Evolutionary conservation across 2,888 invertebrate species (phyloP).

Genomic region (Tryphoninae sp.): DNA sequence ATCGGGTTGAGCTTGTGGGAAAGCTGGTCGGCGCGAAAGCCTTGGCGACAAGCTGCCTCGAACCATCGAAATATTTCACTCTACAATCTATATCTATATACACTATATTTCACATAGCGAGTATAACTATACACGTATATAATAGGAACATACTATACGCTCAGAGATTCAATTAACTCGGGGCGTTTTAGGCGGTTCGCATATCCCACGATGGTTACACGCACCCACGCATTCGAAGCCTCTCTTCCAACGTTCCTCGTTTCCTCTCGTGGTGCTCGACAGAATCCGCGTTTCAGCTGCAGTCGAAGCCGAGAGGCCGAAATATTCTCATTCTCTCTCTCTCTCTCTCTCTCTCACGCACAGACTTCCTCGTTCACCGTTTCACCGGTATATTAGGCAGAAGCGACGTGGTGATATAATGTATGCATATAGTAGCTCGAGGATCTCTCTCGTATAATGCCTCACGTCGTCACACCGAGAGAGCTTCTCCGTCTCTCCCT

Average conservation of each 20-base stretch:
- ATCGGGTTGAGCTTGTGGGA: conserved; percentile 17
- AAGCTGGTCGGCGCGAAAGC: conserved; percentile 26
- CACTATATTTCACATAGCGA: too few relatives aligned
- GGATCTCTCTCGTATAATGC: conserved; percentile 35
- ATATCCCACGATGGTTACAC: conserved; percentile 47
- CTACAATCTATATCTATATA: neutral
- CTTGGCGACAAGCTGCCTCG: conserved; percentile 7
- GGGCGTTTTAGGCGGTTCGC: conserved; percentile 51
- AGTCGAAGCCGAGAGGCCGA: conserved; percentile 7
- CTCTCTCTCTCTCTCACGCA: conserved; percentile 8
- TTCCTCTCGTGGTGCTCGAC: neutral
- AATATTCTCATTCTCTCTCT: conserved; percentile 1
- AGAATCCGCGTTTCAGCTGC: conserved; percentile 3
- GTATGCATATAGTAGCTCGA: conserved; percentile 18
- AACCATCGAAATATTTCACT: conserved; percentile 7
- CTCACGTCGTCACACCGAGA: conserved; percentile 35
- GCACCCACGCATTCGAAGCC: conserved; percentile 40
- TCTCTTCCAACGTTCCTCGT: conserved; percentile 7
- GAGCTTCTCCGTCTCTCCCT: neutral
- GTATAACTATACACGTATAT: neutral
- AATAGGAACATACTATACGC: conserved; percentile 24
- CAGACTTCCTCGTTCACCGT: conserved; percentile 1
- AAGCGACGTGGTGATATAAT: conserved; percentile 11
- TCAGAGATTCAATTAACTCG: conserved; percentile 58
- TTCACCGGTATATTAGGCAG: conserved; percentile 18